A percentile compares a stretch with the other conserved stretches of the same genome.
phyloP scores from a whole-genome alignment of 2,797 vertebrate genomes.

The Sebastes trivittatus region DNA sequence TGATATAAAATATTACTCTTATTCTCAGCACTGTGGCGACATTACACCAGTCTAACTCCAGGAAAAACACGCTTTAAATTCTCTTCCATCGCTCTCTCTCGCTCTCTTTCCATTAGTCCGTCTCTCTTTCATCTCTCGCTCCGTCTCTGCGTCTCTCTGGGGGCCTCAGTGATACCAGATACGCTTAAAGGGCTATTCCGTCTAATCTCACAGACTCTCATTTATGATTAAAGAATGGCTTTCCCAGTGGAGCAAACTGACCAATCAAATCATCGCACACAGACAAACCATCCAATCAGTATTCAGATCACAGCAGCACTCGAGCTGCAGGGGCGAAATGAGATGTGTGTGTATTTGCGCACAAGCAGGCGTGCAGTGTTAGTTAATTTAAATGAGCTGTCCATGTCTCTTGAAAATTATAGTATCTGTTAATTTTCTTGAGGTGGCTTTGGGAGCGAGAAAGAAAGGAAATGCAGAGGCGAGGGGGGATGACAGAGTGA shows the following conservation, averaged over 20 bases:
- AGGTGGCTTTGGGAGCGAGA: constrained; percentile 3
- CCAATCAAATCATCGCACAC: constrained; percentile 53
- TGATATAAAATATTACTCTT: constrained; percentile 42
- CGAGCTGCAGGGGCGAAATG: constrained; percentile 20
- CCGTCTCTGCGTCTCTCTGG: constrained; percentile 37
- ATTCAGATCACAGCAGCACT: constrained; percentile 56
- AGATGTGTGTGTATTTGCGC: constrained; percentile 19
- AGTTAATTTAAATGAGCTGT: constrained; percentile 49
- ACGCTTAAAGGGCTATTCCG: constrained; percentile 66
- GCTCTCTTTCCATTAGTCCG: constrained; percentile 29
- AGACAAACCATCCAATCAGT: constrained; percentile 47
- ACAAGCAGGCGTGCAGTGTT: not conserved
- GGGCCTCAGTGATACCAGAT: constrained; percentile 63
- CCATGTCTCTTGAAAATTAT: constrained; percentile 31
- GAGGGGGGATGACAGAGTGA: not conserved
- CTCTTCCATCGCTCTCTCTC: constrained; percentile 39
- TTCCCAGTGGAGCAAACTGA: constrained; percentile 54
- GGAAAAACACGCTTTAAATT: constrained; percentile 43
- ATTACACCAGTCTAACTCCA: constrained; percentile 34
- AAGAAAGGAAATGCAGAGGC: not conserved
- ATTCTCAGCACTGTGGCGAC: constrained; percentile 23
- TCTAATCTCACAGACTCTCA: constrained; percentile 69
- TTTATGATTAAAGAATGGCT: constrained; percentile 70
- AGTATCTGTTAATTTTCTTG: constrained; percentile 43
- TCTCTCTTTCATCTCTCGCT: constrained; percentile 40